Evolutionary conservation across 2,797 vertebrate species (phyloP).

Genomic region (Todus mexicanus): DNA sequence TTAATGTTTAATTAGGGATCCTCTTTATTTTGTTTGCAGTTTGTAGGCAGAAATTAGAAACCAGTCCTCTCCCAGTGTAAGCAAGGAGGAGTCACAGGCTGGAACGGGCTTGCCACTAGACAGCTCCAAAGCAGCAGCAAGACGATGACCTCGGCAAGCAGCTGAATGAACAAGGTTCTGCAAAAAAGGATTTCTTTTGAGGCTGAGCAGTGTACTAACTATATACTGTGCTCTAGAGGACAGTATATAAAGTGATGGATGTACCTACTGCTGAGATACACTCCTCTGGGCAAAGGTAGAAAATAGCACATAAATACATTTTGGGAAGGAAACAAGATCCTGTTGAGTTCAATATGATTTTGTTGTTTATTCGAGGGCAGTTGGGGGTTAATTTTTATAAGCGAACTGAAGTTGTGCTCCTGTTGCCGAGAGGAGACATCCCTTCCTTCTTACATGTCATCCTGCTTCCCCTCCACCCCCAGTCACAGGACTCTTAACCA

Average conservation of each 20-base stretch:
- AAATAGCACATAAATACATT: neutral
- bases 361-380: neutral
- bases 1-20: neutral
- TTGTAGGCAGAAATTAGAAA: neutral
- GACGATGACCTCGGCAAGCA: neutral
- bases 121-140: neutral
- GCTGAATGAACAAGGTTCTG: neutral
- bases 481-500: neutral
- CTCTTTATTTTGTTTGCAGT: neutral
- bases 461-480: neutral
- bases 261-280: neutral
- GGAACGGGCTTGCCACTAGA: neutral
- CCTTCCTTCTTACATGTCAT: neutral
- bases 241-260: neutral
- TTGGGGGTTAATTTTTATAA: neutral
- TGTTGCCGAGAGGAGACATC: neutral
- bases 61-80: neutral
- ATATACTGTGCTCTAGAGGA: too few species aligned
- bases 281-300: neutral
- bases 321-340: neutral
- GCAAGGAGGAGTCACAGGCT: neutral
- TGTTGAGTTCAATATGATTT: neutral
- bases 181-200: neutral
- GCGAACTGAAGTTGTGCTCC: neutral
- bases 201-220: neutral